Percentiles rank a stretch among this genome's conserved stretches.
phyloP scores from a whole-genome alignment of 2,797 vertebrate species.

The Cheirogaleus major region DNA sequence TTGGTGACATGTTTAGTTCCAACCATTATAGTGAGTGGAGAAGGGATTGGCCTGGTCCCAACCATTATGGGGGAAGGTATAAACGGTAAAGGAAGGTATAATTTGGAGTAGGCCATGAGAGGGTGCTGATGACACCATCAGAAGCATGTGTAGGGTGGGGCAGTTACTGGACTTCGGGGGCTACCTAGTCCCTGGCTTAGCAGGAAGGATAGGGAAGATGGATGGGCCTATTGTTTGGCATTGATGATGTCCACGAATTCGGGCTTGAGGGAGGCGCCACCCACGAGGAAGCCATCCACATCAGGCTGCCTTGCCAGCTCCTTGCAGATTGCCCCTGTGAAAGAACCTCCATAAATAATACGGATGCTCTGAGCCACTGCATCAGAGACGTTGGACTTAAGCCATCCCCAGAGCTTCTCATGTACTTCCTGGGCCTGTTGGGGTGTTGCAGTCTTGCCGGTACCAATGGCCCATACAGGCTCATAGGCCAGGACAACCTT shows the following conservation, averaged over 20 bases:
- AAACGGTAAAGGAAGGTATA: background rate
- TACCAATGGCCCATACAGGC: slow-evolving; percentile 99
- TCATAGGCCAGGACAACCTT: slow-evolving; percentile 99
- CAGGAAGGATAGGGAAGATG: background rate
- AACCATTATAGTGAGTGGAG: slow-evolving; percentile 56
- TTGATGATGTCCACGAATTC: slow-evolving; percentile 98
- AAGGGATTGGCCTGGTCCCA: slow-evolving; percentile 67
- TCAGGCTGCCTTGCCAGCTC: slow-evolving; percentile 95
- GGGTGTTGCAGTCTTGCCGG: slow-evolving; percentile 97
- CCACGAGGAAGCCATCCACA: slow-evolving; percentile 97
- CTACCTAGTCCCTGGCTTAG: slow-evolving; percentile 46
- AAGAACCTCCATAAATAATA: slow-evolving; percentile 99
- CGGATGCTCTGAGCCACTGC: slow-evolving; percentile 93
- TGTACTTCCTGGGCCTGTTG: slow-evolving; percentile 99
- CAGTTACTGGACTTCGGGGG: slow-evolving; percentile 69
- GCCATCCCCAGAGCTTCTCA: slow-evolving; percentile 94
- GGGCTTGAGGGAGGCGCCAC: slow-evolving; percentile 96
- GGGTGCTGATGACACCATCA: slow-evolving; percentile 41
- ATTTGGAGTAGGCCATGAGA: background rate
- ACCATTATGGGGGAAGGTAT: slow-evolving; percentile 27
- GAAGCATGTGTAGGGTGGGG: slow-evolving; percentile 62
- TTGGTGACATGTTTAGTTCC: slow-evolving; percentile 67
- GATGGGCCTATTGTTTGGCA: slow-evolving; percentile 90
- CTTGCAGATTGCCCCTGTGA: slow-evolving; percentile 95
- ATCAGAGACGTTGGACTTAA: slow-evolving; percentile 94